phyloP scores from a whole-genome alignment of 2,888 invertebrate genomes.

The Catocala nupta region DNA sequence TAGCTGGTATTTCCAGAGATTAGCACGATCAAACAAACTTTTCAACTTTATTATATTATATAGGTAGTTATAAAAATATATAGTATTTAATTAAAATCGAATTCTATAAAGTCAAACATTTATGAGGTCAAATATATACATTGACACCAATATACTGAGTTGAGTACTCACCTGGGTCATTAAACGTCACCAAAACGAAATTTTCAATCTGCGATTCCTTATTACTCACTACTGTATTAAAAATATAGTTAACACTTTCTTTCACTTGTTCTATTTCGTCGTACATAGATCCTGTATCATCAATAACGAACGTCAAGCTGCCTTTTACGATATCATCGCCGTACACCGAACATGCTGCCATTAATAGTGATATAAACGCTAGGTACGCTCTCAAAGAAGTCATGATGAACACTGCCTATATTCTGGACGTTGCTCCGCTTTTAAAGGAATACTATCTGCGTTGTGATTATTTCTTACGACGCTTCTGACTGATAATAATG shows the following conservation, averaged over 20 bases:
- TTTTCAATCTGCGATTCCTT: conserved; percentile 67
- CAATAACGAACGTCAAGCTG: conserved; percentile 73
- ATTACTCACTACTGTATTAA: conserved; percentile 64
- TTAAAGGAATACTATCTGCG: too few species aligned
- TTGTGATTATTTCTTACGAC: too few species aligned
- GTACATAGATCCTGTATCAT: conserved; percentile 69
- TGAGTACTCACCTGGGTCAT: conserved; percentile 64
- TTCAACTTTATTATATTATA: too few species aligned
- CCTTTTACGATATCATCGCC: conserved; percentile 53
- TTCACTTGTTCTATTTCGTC: conserved; percentile 68
- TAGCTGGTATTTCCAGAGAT: too few species aligned
- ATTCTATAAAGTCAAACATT: too few species aligned
- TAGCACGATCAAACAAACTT: too few species aligned
- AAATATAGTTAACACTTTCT: conserved; percentile 58
- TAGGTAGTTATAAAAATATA: too few species aligned
- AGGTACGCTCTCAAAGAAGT: conserved; percentile 1
- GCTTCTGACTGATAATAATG: too few species aligned
- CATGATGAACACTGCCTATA: conserved; percentile 28
- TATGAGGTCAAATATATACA: too few species aligned
- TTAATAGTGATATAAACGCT: conserved; percentile 10
- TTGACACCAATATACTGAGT: too few species aligned
- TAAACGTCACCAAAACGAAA: conserved; percentile 72
- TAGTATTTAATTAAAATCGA: too few species aligned
- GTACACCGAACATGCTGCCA: conserved; percentile 13
- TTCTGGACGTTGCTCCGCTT: too few species aligned